Evolutionary conservation across 2,113 vertebrate species (phyloP), one percentile per base, ranked within the genome.

Genomic region (Channa argus): DNA sequence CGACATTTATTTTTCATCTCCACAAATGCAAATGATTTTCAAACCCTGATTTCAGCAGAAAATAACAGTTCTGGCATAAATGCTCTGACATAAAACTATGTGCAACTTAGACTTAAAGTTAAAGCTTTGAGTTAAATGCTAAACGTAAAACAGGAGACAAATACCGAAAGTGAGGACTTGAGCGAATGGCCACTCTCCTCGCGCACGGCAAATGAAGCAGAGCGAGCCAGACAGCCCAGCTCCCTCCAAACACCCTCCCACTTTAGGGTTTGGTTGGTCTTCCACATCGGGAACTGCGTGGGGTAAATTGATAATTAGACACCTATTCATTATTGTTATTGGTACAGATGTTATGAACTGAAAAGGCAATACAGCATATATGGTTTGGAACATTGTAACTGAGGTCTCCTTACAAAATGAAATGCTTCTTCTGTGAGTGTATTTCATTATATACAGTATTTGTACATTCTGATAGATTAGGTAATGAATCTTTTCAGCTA

Each of bases 211-310:
- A 99, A 99, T 0, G 98, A 99, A 0, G 97, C 97, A 0, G 96
- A 97, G 74, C 97, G 95, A 2, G 96, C 94, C 67, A 99, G 93
- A 88, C 97, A 99, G 78, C 95, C 94, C 53, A 99, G 95, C 63
- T 99, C 97, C 44, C 98, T 93, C 98, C 98, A 99, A 68, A 97
- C 96, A 1, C 95, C 96, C 69, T 99, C 98, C 97, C 97, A 99
- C 91, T 98, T 99, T 66, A 99, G 58, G 0, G 95, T 96, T 82
- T 99, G 97, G 86, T 69, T 96, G 37, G 97, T 99, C 88, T 91
- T 98, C 97, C 96, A 98, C 8, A 98, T 1, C 0, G 98, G 98
- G 68, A 99, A 97, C 98, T 99, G 72, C 2, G 43, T 51, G 65
- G 8, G 68, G 64, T 0, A 37, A 24, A 65, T 24, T 37, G 5